Percentiles rank a stretch among this genome's conserved stretches.
Evolutionary conservation across 53 echinoderm and acorn worm genomes (phyloP).

Genomic region (Apostichopus leukothele): DNA sequence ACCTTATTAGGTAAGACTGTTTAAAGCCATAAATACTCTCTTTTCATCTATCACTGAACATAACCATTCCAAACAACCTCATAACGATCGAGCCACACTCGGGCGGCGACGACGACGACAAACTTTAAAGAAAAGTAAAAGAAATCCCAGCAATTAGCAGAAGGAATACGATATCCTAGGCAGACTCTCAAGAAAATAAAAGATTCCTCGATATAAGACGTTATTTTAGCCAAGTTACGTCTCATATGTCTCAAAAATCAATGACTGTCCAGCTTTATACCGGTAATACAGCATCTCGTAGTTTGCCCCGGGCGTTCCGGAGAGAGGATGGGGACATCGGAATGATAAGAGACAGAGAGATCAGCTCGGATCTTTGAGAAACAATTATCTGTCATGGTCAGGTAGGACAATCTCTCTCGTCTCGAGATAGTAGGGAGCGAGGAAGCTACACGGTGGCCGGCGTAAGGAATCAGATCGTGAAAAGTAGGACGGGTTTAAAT

Average conservation of each 20-base stretch:
- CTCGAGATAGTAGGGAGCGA: no score
- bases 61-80: slow-evolving; percentile 1
- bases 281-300: neutral
- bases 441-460: no score
- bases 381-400: slow-evolving; percentile 5
- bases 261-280: neutral
- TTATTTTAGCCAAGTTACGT: slow-evolving; percentile 23
- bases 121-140: neutral
- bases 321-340: neutral
- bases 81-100: neutral
- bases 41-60: neutral
- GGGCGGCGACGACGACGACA: neutral
- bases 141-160: slow-evolving; percentile 29
- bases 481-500: no score
- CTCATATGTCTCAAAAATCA: slow-evolving; percentile 31
- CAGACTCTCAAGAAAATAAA: slow-evolving; percentile 21
- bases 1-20: no score
- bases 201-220: neutral
- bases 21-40: neutral
- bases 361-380: neutral
- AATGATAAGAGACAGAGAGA: neutral
- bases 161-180: slow-evolving; percentile 14
- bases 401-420: neutral
- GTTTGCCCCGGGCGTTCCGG: neutral
- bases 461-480: no score